phyloP scores from a whole-genome alignment of 2,113 vertebrate genomes.

The Thamnaconus septentrionalis region DNA sequence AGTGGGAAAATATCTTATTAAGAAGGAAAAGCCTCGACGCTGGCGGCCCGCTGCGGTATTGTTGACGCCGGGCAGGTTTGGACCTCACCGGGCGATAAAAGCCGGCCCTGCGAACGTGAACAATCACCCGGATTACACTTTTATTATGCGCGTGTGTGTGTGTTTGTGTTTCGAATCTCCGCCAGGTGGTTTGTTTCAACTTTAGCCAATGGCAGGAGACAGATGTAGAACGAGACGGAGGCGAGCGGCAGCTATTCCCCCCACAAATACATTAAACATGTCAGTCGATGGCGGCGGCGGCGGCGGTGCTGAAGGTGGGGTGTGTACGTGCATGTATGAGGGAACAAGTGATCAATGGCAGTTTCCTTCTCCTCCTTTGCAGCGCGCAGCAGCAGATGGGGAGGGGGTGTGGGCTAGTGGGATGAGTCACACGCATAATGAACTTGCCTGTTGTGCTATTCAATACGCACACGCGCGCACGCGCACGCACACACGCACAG shows the following conservation, averaged over 20 bases:
- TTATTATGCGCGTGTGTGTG: slow-evolving; percentile 23
- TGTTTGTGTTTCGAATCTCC: slow-evolving; percentile 2
- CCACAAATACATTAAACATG: slow-evolving; percentile 72
- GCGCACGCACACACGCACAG: no score
- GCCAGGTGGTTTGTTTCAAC: slow-evolving; percentile 32
- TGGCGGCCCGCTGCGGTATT: no score
- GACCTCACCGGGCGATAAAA: no score
- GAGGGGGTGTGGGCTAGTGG: slow-evolving; percentile 78
- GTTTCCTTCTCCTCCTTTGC: slow-evolving; percentile 74
- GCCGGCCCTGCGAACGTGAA: not conserved
- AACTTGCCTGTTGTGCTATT: slow-evolving; percentile 79
- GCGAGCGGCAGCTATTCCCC: slow-evolving; percentile 64
- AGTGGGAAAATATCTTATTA: slow-evolving; percentile 21
- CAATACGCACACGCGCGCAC: slow-evolving; percentile 54
- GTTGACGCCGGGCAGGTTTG: no score
- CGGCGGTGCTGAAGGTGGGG: slow-evolving; percentile 73
- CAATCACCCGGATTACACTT: slow-evolving; percentile 23
- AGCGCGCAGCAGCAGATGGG: slow-evolving; percentile 77
- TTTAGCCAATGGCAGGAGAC: slow-evolving; percentile 38
- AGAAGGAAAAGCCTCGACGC: not conserved
- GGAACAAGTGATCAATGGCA: slow-evolving; percentile 80
- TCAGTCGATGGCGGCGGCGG: slow-evolving; percentile 76
- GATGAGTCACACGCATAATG: slow-evolving; percentile 81
- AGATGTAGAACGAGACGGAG: slow-evolving; percentile 60
- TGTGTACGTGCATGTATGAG: slow-evolving; percentile 77